These are phyloP conservation scores for Himalopsyche tibetana DNA, from an alignment of 2,888 invertebrate genomes.

Conservation along the genomic window DNA sequence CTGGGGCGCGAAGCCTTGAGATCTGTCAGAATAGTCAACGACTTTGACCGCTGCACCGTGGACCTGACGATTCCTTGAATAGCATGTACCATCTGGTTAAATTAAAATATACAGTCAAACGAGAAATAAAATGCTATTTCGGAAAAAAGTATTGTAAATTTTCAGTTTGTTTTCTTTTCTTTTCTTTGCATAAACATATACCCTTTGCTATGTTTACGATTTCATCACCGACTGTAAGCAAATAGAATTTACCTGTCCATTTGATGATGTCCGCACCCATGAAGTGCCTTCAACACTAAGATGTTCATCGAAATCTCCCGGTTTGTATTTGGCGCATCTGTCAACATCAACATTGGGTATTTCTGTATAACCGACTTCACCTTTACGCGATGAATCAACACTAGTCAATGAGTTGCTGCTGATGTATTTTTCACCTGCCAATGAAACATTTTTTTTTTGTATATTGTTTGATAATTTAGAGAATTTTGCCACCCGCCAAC, in stretches of 20 bases:
- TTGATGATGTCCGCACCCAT: conserved; percentile 58
- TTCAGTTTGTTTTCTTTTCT: too few species aligned
- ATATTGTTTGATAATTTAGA: too few species aligned
- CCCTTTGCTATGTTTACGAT: background rate
- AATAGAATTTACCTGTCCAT: conserved; percentile 52
- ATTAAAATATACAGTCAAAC: too few species aligned
- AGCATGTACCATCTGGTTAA: too few species aligned
- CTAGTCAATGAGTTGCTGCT: conserved; percentile 62
- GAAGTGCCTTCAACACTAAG: conserved; percentile 56
- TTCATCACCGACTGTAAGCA: background rate
- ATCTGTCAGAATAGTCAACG: too few species aligned
- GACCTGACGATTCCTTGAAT: background rate
- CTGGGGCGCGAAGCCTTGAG: too few species aligned
- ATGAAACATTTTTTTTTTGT: background rate
- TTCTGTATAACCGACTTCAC: conserved; percentile 41
- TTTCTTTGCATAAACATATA: too few species aligned
- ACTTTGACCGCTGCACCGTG: too few species aligned
- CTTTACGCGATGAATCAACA: conserved; percentile 55
- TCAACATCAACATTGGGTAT: conserved; percentile 49
- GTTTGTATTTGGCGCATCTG: conserved; percentile 49
- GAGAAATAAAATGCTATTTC: too few species aligned
- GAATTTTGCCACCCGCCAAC: too few species aligned
- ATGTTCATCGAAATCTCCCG: conserved; percentile 41
- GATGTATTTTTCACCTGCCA: conserved; percentile 57
- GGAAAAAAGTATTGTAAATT: too few species aligned